Conservation (phyloP, 2,113 vertebrate species). For the Cardinalis cardinalis region DNA sequence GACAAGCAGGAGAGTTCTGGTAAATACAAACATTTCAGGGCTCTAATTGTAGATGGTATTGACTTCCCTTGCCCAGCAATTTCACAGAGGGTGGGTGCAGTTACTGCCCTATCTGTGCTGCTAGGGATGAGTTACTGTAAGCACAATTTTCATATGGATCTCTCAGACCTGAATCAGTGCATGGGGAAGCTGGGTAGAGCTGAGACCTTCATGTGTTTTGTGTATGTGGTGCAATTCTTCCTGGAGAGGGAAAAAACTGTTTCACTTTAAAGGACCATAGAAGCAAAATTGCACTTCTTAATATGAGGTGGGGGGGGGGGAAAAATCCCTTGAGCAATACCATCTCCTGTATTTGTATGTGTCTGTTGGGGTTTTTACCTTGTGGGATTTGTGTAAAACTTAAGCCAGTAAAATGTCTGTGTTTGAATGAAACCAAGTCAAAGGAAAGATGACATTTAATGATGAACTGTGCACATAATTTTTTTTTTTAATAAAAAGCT, state of each 20-base stretch:
- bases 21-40: slow-evolving; percentile 26
- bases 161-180: neutral
- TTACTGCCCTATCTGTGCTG: slow-evolving; percentile 42
- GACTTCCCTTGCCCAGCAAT: slow-evolving; percentile 24
- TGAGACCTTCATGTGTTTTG: neutral
- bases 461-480: neutral
- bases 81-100: neutral
- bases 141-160: neutral
- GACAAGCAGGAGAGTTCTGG: slow-evolving; percentile 4
- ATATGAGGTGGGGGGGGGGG: neutral
- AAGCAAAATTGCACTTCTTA: slow-evolving; percentile 16
- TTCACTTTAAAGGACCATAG: neutral
- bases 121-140: neutral
- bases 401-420: neutral
- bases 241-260: neutral
- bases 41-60: neutral
- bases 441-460: neutral
- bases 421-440: neutral
- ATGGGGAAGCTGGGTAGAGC: neutral
- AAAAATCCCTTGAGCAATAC: neutral
- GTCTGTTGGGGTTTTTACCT: neutral
- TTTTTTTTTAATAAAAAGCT: neutral
- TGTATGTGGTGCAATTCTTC: neutral
- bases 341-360: neutral
- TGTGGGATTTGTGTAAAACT: neutral